phyloP scores from a whole-genome alignment of 2,797 vertebrate species.

The Rhincodon typus region DNA sequence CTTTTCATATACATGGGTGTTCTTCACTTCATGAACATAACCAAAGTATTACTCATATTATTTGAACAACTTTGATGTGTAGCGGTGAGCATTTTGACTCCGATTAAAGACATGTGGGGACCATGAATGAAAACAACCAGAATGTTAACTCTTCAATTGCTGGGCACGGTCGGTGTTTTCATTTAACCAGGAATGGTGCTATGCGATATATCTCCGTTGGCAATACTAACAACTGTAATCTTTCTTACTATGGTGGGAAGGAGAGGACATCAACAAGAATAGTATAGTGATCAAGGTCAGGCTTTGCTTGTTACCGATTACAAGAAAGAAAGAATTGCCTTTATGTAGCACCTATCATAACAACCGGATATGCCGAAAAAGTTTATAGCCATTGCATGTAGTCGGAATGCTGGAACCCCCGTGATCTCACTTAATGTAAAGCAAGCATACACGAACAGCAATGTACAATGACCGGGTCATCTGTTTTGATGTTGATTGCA shows the following conservation, averaged over 20 bases:
- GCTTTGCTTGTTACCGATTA: neutral
- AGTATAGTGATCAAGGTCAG: neutral
- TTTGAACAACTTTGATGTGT: slow-evolving; percentile 76
- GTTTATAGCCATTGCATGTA: neutral
- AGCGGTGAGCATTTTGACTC: slow-evolving; percentile 37
- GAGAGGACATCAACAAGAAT: neutral
- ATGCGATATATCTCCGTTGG: neutral
- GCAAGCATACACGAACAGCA: neutral
- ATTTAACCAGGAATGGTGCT: neutral
- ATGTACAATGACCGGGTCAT: neutral
- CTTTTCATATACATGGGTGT: slow-evolving; percentile 79
- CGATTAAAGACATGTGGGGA: slow-evolving; percentile 23
- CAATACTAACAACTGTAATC: neutral
- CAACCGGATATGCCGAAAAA: neutral
- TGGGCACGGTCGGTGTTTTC: neutral
- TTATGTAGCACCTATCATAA: neutral
- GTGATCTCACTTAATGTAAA: neutral
- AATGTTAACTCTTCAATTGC: slow-evolving; percentile 21
- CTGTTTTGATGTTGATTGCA: too few species aligned
- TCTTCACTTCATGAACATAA: slow-evolving; percentile 61
- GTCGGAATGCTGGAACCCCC: neutral
- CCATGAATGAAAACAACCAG: slow-evolving; percentile 33
- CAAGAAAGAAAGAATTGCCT: neutral
- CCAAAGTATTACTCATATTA: slow-evolving; percentile 74
- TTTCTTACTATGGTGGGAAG: neutral